These are phyloP conservation scores for Macaca fascicularis DNA, from an alignment of 2,113 vertebrate species.

Conservation along the genomic window T2T-MFA8v1.1 NC_088375.1:101374001-101374500, in stretches of 20 bases:
- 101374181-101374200: background rate
- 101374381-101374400: background rate
- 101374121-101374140: background rate
- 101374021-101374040: background rate
- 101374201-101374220: background rate
- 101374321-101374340: background rate
- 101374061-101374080: background rate
- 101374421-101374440: background rate
- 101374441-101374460: background rate
- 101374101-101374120: background rate
- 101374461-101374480: background rate
- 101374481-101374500: background rate
- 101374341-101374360: background rate
- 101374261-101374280: background rate
- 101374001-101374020: background rate
- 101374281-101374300: background rate
- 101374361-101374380: background rate
- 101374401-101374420: background rate
- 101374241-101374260: background rate
- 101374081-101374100: background rate
- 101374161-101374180: background rate
- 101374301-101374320: background rate
- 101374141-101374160: conserved; percentile 24
- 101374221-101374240: background rate
- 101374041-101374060: background rate